A percentile compares a stretch with the other conserved stretches of the same genome.
phyloP scores from a whole-genome alignment of 2,113 vertebrate genomes.

The Miniopterus natalensis region DNA sequence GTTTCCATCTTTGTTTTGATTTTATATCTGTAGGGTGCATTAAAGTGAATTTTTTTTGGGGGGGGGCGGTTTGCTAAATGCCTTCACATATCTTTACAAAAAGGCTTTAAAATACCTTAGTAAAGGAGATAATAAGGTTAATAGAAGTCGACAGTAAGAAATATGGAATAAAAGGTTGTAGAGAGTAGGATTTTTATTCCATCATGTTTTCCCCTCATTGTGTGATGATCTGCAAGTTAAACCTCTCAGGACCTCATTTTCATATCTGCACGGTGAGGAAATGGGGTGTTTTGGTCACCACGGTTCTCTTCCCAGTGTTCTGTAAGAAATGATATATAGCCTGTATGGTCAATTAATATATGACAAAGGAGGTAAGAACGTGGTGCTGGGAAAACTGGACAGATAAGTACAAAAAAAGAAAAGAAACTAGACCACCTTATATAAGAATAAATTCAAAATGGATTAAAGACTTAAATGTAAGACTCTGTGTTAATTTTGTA shows the following conservation, averaged over 20 bases:
- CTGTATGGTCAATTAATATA: not conserved
- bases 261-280: not conserved
- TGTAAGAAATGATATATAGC: not conserved
- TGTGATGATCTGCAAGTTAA: not conserved
- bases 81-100: not conserved
- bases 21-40: not conserved
- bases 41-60: not conserved
- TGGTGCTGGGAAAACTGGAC: not conserved
- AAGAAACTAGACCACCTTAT: not conserved
- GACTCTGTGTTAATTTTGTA: not conserved
- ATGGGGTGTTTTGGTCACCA: not conserved
- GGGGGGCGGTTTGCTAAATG: not conserved
- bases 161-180: not conserved
- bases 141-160: not conserved
- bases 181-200: not conserved
- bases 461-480: not conserved
- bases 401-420: not conserved
- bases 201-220: not conserved
- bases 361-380: not conserved
- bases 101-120: not conserved
- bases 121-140: not conserved
- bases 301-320: not conserved
- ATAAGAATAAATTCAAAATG: not conserved
- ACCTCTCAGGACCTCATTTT: not conserved
- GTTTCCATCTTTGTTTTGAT: not conserved